Evolutionary conservation across 2,797 vertebrate genomes (phyloP).

Genomic region (Alcedo quadribrachys): DNA sequence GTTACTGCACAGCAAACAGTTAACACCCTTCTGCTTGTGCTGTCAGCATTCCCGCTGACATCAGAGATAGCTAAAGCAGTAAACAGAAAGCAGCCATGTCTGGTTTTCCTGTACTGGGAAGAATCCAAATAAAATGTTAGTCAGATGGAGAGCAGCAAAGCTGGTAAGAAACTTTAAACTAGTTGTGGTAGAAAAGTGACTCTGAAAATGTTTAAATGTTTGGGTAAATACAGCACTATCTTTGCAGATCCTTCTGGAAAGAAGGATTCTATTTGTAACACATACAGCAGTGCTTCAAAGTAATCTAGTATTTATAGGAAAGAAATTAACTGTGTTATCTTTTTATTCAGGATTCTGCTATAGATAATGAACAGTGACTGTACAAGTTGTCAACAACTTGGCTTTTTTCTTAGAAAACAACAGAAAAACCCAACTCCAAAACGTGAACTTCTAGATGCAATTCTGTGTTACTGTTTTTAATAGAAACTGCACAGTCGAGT

Average conservation of each 20-base stretch:
- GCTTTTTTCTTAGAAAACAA: background rate
- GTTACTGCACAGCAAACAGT: constrained; percentile 27
- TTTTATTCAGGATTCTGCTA: background rate
- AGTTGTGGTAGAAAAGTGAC: background rate
- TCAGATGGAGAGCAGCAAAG: constrained; percentile 47
- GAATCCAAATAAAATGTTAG: background rate
- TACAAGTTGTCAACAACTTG: background rate
- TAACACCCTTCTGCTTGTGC: background rate
- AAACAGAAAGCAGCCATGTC: constrained; percentile 65
- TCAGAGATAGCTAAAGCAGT: constrained; percentile 41
- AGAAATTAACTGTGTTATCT: background rate
- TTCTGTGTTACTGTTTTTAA: background rate
- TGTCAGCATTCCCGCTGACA: constrained; percentile 46
- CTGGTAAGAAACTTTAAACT: constrained; percentile 60
- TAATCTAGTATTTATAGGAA: background rate
- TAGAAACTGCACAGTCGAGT: background rate
- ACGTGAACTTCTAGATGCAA: background rate
- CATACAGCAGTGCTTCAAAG: background rate
- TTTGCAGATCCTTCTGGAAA: background rate
- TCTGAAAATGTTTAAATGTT: background rate
- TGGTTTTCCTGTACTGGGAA: background rate
- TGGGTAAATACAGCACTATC: background rate
- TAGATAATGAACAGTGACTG: background rate
- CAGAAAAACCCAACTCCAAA: background rate
- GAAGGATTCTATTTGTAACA: background rate